A percentile compares a stretch with the other conserved stretches of the same genome.
phyloP scores from a whole-genome alignment of 1,140 invertebrate genomes.

The Lordiphosa stackelbergi region DNA sequence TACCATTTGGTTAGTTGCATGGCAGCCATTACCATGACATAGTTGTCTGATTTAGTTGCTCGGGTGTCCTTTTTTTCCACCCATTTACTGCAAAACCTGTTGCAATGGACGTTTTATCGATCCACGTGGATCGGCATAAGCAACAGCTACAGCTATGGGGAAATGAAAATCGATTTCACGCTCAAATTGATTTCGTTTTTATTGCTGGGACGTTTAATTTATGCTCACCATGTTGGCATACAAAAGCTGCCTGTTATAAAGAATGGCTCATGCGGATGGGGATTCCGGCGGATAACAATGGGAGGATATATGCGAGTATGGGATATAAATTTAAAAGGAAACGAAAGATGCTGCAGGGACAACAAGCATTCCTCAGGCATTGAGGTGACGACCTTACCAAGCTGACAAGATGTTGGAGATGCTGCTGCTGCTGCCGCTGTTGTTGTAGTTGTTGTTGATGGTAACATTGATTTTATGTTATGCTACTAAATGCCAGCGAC shows the following conservation, averaged over 20 bases:
- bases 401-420: slow-evolving; percentile 47
- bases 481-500: slow-evolving; percentile 60
- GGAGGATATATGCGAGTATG: slow-evolving; percentile 22
- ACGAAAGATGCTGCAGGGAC: slow-evolving; percentile 3
- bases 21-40: slow-evolving; percentile 39
- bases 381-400: slow-evolving; percentile 50
- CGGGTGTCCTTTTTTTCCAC: slow-evolving; percentile 27
- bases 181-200: slow-evolving; percentile 72
- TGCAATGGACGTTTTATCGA: slow-evolving; percentile 62
- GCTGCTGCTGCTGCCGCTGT: slow-evolving; percentile 8
- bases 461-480: slow-evolving; percentile 64
- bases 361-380: slow-evolving; percentile 54
- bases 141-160: slow-evolving; percentile 1
- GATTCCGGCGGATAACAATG: slow-evolving; percentile 48
- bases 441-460: slow-evolving; percentile 33
- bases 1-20: slow-evolving; percentile 40
- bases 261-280: neutral
- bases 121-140: slow-evolving; percentile 7
- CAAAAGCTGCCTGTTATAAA: slow-evolving; percentile 40
- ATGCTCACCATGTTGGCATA: slow-evolving; percentile 26
- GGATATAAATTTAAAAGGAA: slow-evolving; percentile 65
- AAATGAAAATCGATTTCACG: slow-evolving; percentile 70
- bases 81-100: slow-evolving; percentile 41
- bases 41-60: slow-evolving; percentile 51
- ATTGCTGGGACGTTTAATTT: slow-evolving; percentile 68